Conservation (phyloP, 2,888 invertebrate species). For the Drepana falcataria region DNA sequence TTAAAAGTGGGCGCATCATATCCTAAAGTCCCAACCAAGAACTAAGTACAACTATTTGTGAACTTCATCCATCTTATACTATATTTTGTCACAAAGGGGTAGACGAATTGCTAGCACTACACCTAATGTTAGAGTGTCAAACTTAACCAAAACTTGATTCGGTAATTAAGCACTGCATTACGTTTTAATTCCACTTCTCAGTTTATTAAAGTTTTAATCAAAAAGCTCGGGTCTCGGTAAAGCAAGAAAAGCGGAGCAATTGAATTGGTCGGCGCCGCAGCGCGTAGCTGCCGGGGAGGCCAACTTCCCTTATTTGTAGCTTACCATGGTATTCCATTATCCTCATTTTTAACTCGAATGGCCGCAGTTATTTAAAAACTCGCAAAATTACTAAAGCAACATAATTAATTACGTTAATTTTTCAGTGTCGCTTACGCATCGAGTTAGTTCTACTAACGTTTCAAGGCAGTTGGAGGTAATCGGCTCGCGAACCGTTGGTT, state of each 20-base stretch:
- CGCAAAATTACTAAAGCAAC: conserved; percentile 2
- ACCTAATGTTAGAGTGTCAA: too few species aligned
- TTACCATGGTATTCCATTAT: conserved; percentile 16
- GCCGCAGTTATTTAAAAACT: conserved; percentile 13
- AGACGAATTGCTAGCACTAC: too few species aligned
- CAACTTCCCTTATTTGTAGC: conserved; percentile 19
- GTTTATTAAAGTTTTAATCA: conserved; percentile 39
- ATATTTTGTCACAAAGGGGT: too few species aligned
- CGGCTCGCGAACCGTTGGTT: conserved; percentile 18
- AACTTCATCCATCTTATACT: too few species aligned
- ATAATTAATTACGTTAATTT: neutral
- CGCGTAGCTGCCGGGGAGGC: conserved; percentile 14
- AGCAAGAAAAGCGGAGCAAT: conserved; percentile 33
- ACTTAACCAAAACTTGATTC: conserved; percentile 9
- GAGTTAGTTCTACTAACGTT: conserved; percentile 5
- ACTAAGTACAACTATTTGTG: too few species aligned
- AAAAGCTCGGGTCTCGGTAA: conserved; percentile 24
- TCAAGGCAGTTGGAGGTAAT: neutral
- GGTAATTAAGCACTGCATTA: conserved; percentile 22
- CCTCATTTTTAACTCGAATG: conserved; percentile 18
- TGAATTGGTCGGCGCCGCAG: conserved; percentile 28
- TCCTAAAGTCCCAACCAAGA: too few species aligned
- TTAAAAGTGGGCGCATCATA: too few species aligned
- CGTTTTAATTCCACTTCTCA: conserved; percentile 24
- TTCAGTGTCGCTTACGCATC: conserved; percentile 3